A percentile compares a stretch with the other conserved stretches of the same genome.
Evolutionary conservation across 53 echinoderm and acorn worm genomes (phyloP).

Genomic region (Stichopus horrens): DNA sequence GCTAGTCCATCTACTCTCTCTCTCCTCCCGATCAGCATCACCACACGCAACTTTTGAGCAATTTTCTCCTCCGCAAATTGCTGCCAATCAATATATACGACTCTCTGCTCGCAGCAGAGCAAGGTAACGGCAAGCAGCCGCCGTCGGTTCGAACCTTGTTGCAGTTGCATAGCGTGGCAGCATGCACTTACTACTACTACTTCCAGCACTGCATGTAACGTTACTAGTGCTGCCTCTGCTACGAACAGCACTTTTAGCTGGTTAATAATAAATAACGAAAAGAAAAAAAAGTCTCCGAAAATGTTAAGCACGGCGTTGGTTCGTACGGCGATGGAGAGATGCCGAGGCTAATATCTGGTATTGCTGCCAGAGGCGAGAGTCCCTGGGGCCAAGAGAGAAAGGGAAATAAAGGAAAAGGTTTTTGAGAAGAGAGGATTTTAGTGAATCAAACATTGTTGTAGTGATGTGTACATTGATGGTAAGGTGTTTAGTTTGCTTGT

Average conservation of each 20-base stretch:
- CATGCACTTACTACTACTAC: no score
- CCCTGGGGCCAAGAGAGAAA: constrained; percentile 22
- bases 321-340: neutral
- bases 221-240: no score
- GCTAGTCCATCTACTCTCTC: neutral
- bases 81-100: constrained; percentile 29
- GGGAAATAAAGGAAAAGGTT: no score
- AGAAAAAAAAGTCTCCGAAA: neutral
- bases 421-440: no score
- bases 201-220: no score
- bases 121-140: neutral
- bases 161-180: no score
- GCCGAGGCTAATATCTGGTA: constrained; percentile 26
- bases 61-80: constrained; percentile 32
- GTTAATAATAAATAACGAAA: neutral
- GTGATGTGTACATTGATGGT: no score
- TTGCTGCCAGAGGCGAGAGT: neutral
- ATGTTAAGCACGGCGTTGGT: neutral
- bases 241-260: neutral
- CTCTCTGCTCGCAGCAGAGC: constrained; percentile 4
- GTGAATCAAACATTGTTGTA: no score
- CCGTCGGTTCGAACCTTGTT: no score
- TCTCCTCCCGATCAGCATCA: constrained; percentile 8
- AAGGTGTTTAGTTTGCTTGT: no score
- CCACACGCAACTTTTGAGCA: constrained; percentile 26